Percentiles rank a stretch among this genome's conserved stretches.
Conservation (phyloP, 1,140 invertebrate genomes). For the Sinonovacula constricta region DNA sequence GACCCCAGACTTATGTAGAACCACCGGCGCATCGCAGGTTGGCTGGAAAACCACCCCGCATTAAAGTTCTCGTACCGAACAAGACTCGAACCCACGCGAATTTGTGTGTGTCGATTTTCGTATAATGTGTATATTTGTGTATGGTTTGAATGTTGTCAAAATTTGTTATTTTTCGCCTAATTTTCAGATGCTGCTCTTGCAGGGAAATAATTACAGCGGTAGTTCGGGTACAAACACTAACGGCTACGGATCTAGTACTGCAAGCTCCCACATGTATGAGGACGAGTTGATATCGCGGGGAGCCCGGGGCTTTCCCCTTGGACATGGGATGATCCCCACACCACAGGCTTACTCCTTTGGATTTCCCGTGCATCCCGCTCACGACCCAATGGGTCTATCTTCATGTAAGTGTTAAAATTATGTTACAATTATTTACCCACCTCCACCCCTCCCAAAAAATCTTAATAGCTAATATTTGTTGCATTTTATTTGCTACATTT, state of each 20-base stretch:
- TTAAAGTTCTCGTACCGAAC: too few relatives aligned
- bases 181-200: conserved; percentile 55
- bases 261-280: conserved; percentile 60
- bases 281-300: conserved; percentile 62
- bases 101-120: too few relatives aligned
- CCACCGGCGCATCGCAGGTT: too few relatives aligned
- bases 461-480: too few relatives aligned
- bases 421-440: conserved; percentile 4
- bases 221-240: conserved; percentile 13
- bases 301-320: conserved; percentile 65
- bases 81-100: too few relatives aligned
- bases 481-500: too few relatives aligned
- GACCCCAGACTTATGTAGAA: too few relatives aligned
- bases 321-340: conserved; percentile 67
- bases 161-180: background rate
- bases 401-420: conserved; percentile 39
- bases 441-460: too few relatives aligned
- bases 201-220: conserved; percentile 47
- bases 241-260: conserved; percentile 18
- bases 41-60: too few relatives aligned
- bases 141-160: too few relatives aligned
- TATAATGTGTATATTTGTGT: too few relatives aligned
- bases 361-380: conserved; percentile 71
- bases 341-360: conserved; percentile 70
- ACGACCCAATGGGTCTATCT: conserved; percentile 68